phyloP scores from a whole-genome alignment of 1,140 invertebrate genomes.

The Apocrypta bakeri region DNA sequence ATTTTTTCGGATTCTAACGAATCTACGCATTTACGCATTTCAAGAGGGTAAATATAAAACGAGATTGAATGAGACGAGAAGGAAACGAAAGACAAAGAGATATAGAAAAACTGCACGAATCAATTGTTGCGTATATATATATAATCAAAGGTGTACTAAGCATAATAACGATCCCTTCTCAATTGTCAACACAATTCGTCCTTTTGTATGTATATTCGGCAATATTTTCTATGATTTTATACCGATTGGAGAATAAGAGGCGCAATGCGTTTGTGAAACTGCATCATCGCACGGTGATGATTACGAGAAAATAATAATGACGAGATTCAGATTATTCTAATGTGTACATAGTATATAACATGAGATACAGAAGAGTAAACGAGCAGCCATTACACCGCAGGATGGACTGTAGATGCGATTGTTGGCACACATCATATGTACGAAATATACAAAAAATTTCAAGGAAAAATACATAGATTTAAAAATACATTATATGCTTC shows the following conservation, averaged over 20 bases:
- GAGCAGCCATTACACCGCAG: conserved; percentile 29
- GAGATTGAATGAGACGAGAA: not conserved
- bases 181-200: conserved; percentile 47
- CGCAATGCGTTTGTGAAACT: not conserved
- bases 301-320: conserved; percentile 23
- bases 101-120: not conserved
- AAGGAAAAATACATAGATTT: conserved; percentile 50
- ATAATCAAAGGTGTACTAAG: conserved; percentile 37
- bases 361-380: conserved; percentile 35
- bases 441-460: conserved; percentile 46
- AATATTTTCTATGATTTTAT: conserved; percentile 52
- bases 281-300: conserved; percentile 18
- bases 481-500: conserved; percentile 25
- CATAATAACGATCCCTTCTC: conserved; percentile 16
- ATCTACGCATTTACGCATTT: no score
- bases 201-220: conserved; percentile 48
- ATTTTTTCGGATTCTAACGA: no score
- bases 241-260: conserved; percentile 37
- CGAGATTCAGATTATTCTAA: conserved; percentile 46
- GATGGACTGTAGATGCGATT: conserved; percentile 39
- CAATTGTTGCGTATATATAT: conserved; percentile 28
- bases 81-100: conserved; percentile 11
- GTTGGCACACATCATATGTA: conserved; percentile 52
- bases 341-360: conserved; percentile 42
- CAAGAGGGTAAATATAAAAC: no score